Evolutionary conservation across 2,797 vertebrate genomes (phyloP).

Genomic region (Poeciliopsis turneri): DNA sequence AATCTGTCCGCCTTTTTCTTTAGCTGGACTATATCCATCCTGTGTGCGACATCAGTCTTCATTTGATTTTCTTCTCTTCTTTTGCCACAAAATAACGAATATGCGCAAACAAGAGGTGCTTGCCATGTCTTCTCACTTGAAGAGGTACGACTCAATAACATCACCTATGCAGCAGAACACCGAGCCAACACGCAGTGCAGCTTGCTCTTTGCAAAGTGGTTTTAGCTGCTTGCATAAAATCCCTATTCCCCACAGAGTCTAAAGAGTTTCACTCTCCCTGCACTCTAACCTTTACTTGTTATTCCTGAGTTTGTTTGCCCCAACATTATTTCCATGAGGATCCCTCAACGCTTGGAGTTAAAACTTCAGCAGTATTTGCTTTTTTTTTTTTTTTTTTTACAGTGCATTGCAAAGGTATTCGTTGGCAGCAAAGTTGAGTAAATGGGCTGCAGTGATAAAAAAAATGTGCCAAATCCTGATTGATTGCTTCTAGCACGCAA

Average conservation of each 20-base stretch:
- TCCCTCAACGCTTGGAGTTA: constrained; percentile 5
- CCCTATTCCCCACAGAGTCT: constrained; percentile 43
- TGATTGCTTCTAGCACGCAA: constrained; percentile 57
- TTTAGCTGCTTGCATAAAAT: constrained; percentile 50
- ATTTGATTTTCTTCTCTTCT: constrained; percentile 34
- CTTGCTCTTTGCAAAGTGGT: constrained; percentile 31
- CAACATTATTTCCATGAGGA: constrained; percentile 22
- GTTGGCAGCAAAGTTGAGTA: not conserved
- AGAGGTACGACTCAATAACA: not conserved
- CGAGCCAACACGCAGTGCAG: constrained; percentile 29
- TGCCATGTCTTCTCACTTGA: not conserved
- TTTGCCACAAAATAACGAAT: constrained; percentile 11
- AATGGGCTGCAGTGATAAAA: constrained; percentile 6
- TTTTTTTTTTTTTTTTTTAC: constrained; percentile 11
- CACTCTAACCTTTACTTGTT: constrained; percentile 45
- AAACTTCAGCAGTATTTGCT: constrained; percentile 20
- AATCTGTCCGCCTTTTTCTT: constrained; percentile 56
- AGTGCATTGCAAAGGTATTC: not conserved
- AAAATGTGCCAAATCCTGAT: constrained; percentile 26
- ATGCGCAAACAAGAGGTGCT: not conserved
- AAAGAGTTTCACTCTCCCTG: constrained; percentile 36
- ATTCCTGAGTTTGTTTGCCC: constrained; percentile 38
- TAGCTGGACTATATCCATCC: constrained; percentile 54
- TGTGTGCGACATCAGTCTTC: constrained; percentile 45
- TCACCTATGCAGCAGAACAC: constrained; percentile 13